Base-by-base conservation (phyloP, 2,797 vertebrate species). In the Holocentrus rufus region DNA sequence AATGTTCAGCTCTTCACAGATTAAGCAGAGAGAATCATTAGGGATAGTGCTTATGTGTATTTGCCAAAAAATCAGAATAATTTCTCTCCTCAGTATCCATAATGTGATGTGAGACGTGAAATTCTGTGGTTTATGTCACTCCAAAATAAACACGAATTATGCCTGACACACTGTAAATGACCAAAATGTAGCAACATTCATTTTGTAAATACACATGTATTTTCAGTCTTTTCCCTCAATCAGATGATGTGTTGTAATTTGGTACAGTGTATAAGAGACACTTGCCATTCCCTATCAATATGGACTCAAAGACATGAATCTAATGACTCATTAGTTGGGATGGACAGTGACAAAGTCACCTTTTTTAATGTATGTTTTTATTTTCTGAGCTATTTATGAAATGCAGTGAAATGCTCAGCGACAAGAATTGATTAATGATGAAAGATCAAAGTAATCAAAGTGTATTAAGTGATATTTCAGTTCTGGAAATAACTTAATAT, bases 11-110 rank as follows among this genome's bases (percentile, higher is more conserved):
- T 88, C 90, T 91, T 92, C 91, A 87, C 91, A 91, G 89, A 91
- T 92, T 91, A 90, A 89, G 81, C 90, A 90, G 88, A 87, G 79
- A 89, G 65, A 89, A 92, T 93, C 93, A 94, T 94, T 93, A 94
- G 92, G 88, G 92, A 93, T 91, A 86, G 72, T 62, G 58, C 63
- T 80, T 78, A 83, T 80, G 76, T 89, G 84, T 90, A 90, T 91
- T 92, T 90, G 92, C 89, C 89, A 90, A 82, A 89, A 88, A 84
- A 82, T 69, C 81, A 72, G 88, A 92, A 90, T 92, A 91, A 88
- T 92, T 90, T 87, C 86, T 80, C 84, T 30, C 68, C 47, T 81
- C 66, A 22, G 65, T 79, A 61, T 80, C 73, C 85, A 72, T 82
- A 84, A 83, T 81, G 84, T 85, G 81, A 87, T 80, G 80, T 72